Evolutionary conservation across 2,797 vertebrate genomes (phyloP).

Genomic region (Natrix natrix): DNA sequence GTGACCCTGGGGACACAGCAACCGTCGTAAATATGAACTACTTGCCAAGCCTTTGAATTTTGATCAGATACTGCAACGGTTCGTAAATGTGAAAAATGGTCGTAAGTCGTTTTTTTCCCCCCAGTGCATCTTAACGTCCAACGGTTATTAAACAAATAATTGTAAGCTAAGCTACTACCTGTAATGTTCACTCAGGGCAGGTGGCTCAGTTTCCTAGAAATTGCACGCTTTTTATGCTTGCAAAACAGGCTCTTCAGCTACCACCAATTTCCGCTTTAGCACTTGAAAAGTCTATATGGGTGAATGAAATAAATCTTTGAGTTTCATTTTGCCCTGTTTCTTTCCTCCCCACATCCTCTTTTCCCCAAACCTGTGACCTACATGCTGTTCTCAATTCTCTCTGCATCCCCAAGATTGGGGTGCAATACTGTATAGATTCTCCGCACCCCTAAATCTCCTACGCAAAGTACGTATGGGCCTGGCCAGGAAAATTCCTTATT

Average conservation of each 20-base stretch:
- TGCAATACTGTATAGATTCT: neutral
- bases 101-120: accelerated
- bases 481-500: neutral
- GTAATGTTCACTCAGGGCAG: neutral
- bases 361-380: neutral
- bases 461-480: neutral
- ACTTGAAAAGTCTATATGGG: neutral
- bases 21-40: neutral
- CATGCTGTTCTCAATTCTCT: neutral
- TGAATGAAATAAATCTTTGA: neutral
- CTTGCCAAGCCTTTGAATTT: neutral
- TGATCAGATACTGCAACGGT: neutral
- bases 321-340: neutral
- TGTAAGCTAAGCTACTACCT: neutral
- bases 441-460: neutral
- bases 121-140: neutral
- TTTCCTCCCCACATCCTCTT: neutral
- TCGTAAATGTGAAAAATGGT: neutral
- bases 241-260: neutral
- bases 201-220: neutral
- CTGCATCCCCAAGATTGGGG: neutral
- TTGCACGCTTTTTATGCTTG: neutral
- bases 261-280: neutral
- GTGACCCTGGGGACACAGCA: too few relatives aligned
- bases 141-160: neutral